Evolutionary conservation across 2,888 invertebrate species (phyloP), one percentile per base, ranked within the genome.

Genomic region (Spicauda simplicius): DNA sequence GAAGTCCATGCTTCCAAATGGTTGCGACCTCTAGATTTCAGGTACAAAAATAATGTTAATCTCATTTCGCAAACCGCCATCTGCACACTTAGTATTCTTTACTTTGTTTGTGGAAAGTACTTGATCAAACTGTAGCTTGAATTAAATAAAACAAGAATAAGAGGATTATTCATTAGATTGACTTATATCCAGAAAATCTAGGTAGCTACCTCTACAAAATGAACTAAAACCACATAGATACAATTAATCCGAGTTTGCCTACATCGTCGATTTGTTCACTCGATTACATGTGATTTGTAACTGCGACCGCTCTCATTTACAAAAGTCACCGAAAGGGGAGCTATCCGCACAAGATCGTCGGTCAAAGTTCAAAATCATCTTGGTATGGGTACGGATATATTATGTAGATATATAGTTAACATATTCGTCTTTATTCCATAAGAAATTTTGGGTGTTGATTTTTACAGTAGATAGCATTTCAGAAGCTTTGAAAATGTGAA

Each of bases 261-360:
- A 66, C 60, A 48, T 60, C 53, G 48, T 19, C 54, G 60, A 67
- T 67, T 67, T 57, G 67, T 67, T 52, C 67, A 50, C 61, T 61
- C 61, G 52, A 41, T 61, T 55, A 60, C 56, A 56, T 61, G 67
- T 67, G 57, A 59, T 83, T 83, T 83, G 82, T 83, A 77, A 79
- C 73, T 54, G 61, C 57, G 73, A 72, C 82, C 82, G 74, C 79
- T 80, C 80, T 78, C 76, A 83, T 84, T 84, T 80, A 70, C 62
- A 63, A 68, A 62, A 58, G 68, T 68, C 58, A 68, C 68, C 68
- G 53, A 66, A 66, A 65, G 45, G 62, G 48, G 61, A 69, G 62
- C 65, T 62, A 66, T 50, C n/a, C 52, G 25, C 48, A 48, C 33
- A 18, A 37, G 8, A 52, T 57, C 20, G 37, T 33, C 41, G 61